phyloP scores from a whole-genome alignment of 2,113 vertebrate genomes.

The Oceanites oceanicus region DNA sequence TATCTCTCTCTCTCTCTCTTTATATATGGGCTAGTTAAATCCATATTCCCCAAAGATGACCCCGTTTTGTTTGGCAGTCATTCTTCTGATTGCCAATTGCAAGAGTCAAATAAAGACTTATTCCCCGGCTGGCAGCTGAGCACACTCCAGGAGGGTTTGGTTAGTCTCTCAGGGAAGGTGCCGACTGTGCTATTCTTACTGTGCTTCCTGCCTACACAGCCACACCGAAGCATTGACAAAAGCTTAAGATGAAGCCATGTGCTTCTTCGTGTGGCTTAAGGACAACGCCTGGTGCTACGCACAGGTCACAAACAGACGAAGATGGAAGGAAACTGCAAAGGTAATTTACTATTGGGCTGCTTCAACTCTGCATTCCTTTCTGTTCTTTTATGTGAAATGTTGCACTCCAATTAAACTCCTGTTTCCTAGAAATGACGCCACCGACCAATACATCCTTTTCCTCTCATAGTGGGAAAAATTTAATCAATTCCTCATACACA shows the following conservation, averaged over 20 bases:
- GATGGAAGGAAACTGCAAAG: conserved; percentile 20
- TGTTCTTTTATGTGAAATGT: not conserved
- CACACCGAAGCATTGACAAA: not conserved
- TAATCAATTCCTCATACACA: not conserved
- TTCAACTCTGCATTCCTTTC: not conserved
- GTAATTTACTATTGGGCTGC: not conserved
- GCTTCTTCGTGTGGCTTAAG: not conserved
- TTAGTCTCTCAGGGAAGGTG: not conserved
- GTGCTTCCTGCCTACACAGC: conserved; percentile 10
- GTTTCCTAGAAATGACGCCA: not conserved
- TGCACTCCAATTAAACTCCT: not conserved
- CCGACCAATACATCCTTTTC: not conserved
- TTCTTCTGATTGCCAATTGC: not conserved
- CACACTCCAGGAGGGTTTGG: not conserved
- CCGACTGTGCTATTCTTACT: not conserved
- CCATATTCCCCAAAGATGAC: not conserved
- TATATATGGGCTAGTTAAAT: not conserved
- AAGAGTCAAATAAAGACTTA: not conserved
- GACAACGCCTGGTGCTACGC: not conserved
- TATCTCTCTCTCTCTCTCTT: not conserved
- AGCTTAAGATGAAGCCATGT: not conserved
- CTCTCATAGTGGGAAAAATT: not conserved
- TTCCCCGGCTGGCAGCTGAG: not conserved
- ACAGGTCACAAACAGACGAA: not conserved
- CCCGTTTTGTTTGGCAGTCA: not conserved